Evolutionary conservation across 64 coral and sea anemone species (phyloP).

Genomic region (Stylophora pistillata): DNA sequence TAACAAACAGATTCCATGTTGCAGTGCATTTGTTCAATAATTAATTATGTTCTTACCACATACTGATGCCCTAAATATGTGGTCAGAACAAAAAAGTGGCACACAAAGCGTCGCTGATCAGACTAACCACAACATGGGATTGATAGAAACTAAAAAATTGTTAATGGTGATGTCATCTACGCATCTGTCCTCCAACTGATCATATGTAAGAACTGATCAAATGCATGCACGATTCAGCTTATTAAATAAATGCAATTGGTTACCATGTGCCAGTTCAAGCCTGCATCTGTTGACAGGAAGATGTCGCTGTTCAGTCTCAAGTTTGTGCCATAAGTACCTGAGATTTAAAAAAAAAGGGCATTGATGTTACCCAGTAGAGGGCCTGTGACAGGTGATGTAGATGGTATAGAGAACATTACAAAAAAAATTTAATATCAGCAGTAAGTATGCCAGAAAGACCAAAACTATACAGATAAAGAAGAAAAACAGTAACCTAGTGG

Average conservation of each 20-base stretch:
- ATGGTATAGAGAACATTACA: neutral
- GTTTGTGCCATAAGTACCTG: constrained; percentile 58
- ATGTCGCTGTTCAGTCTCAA: constrained; percentile 53
- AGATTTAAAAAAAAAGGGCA: neutral
- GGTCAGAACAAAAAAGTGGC: too few species aligned
- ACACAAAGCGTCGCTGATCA: too few species aligned
- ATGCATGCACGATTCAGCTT: neutral
- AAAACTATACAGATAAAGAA: neutral
- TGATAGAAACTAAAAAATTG: too few species aligned
- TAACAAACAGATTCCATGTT: too few species aligned
- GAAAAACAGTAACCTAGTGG: neutral
- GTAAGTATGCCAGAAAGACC: neutral
- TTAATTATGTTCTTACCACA: too few species aligned
- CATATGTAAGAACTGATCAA: neutral
- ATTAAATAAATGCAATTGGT: neutral
- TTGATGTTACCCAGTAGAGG: neutral
- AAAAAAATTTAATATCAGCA: neutral
- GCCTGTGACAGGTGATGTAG: neutral
- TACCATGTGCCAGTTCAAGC: constrained; percentile 89
- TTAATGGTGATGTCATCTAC: too few species aligned
- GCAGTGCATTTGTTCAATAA: too few species aligned
- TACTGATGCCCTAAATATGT: too few species aligned
- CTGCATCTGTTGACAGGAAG: constrained; percentile 84
- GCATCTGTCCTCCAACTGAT: too few species aligned
- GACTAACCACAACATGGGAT: too few species aligned